A percentile compares a stretch with the other conserved stretches of the same genome.
Conservation (phyloP, 2,888 invertebrate species). For the Halictus quadricinctus region DNA sequence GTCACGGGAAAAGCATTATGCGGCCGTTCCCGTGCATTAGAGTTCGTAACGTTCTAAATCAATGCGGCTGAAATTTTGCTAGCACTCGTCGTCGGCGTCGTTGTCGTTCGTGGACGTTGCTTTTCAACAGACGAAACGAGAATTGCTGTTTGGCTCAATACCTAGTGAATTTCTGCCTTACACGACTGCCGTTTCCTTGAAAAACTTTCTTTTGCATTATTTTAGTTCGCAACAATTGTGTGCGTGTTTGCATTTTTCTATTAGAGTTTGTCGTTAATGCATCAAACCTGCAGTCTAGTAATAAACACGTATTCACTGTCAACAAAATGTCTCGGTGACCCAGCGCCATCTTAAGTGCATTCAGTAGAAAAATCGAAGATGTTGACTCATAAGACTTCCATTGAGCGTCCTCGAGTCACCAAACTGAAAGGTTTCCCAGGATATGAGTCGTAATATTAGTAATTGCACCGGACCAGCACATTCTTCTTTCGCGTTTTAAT, state of each 20-base stretch:
- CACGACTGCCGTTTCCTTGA: too few species aligned
- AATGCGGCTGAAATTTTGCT: conserved; percentile 1
- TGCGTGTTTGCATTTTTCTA: background rate
- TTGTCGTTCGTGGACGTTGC: background rate
- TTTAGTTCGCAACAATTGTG: too few species aligned
- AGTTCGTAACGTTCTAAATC: conserved; percentile 22
- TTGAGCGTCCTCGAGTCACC: background rate
- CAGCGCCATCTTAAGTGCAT: background rate
- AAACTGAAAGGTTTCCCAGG: background rate
- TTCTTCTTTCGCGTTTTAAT: background rate
- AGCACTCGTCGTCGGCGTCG: background rate
- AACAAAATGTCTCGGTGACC: background rate
- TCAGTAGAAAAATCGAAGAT: background rate
- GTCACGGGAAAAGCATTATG: conserved; percentile 4
- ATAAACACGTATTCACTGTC: background rate
- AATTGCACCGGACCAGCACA: background rate
- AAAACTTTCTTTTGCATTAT: too few species aligned
- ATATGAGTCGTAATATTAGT: background rate
- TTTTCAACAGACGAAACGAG: background rate
- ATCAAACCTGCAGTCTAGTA: too few species aligned
- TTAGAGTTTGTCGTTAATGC: too few species aligned
- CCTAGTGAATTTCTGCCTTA: too few species aligned
- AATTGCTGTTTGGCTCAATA: too few species aligned
- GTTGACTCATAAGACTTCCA: background rate
- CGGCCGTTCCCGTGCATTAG: background rate